phyloP scores from a whole-genome alignment of 2,797 vertebrate species.

The Danio choprae region DNA sequence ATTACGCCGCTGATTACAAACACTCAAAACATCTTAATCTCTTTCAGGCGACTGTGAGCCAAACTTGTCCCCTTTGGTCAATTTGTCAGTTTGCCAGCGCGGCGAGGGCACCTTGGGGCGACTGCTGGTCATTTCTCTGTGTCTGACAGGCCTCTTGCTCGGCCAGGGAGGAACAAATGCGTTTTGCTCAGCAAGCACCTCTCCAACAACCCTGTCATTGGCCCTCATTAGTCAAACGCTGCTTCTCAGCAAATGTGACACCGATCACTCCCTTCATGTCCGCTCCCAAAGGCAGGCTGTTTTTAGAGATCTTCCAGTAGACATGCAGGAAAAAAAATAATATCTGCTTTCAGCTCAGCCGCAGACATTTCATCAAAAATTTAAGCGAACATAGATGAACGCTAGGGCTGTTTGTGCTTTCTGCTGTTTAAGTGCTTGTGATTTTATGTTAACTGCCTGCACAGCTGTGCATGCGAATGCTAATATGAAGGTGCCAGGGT shows the following conservation, averaged over 20 bases:
- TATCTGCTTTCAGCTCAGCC: conserved; percentile 29
- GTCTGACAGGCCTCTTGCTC: conserved; percentile 74
- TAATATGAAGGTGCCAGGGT: conserved; percentile 61
- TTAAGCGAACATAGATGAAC: conserved; percentile 16
- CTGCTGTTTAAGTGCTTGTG: background rate
- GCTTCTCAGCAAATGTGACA: conserved; percentile 81
- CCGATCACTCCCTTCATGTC: conserved; percentile 67
- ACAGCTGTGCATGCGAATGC: conserved; percentile 59
- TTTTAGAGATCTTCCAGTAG: conserved; percentile 41
- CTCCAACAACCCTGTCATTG: conserved; percentile 79
- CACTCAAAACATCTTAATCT: conserved; percentile 77
- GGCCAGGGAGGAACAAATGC: conserved; percentile 72
- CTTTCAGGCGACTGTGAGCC: conserved; percentile 69
- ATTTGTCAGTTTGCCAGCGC: conserved; percentile 78
- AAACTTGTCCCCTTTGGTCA: conserved; percentile 76
- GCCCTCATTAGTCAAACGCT: conserved; percentile 83
- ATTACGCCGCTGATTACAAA: conserved; percentile 54
- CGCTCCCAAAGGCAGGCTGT: conserved; percentile 34
- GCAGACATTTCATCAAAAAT: conserved; percentile 45
- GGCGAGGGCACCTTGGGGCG: conserved; percentile 80
- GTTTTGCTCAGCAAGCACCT: conserved; percentile 79
- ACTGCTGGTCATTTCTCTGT: conserved; percentile 80
- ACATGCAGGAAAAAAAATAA: conserved; percentile 31
- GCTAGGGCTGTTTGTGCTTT: conserved; percentile 17
- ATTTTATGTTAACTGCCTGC: conserved; percentile 56